Evolutionary conservation across 2,113 vertebrate species (phyloP).

Genomic region (Lycaon pictus): DNA sequence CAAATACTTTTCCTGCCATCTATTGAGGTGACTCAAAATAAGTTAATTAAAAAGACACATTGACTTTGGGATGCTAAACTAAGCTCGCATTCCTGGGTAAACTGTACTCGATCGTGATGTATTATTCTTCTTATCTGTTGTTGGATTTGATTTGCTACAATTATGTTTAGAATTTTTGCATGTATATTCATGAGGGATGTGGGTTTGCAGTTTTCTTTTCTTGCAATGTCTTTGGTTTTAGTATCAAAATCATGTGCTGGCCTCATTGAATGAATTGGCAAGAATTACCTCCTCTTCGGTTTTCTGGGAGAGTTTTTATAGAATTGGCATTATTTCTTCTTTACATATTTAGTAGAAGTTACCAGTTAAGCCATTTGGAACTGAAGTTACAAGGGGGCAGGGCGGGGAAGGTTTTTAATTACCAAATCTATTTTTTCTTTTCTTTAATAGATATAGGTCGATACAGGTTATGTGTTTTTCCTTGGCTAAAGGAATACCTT

Average conservation of each 20-base stretch:
- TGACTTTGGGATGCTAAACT: background rate
- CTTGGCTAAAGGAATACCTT: background rate
- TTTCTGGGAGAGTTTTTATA: constrained; percentile 32
- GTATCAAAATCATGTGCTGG: constrained; percentile 7
- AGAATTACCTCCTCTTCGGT: background rate
- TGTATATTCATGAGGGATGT: background rate
- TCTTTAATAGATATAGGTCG: background rate
- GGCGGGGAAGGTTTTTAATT: background rate
- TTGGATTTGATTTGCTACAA: background rate
- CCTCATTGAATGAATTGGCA: background rate
- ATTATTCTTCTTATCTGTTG: background rate
- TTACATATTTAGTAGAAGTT: constrained; percentile 16
- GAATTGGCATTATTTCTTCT: background rate
- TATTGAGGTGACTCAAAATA: background rate
- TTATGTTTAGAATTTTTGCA: constrained; percentile 50
- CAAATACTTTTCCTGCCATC: background rate
- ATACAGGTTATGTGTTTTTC: background rate
- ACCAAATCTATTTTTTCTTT: constrained; percentile 23
- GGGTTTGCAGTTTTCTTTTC: constrained; percentile 35
- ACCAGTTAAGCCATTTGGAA: background rate
- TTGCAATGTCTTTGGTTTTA: background rate
- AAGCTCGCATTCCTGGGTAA: background rate
- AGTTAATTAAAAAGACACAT: background rate
- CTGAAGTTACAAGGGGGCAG: background rate
- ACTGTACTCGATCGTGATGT: background rate